Evolutionary conservation across 2,797 vertebrate genomes (phyloP).

Genomic region (Sebastes kiyomatsui): DNA sequence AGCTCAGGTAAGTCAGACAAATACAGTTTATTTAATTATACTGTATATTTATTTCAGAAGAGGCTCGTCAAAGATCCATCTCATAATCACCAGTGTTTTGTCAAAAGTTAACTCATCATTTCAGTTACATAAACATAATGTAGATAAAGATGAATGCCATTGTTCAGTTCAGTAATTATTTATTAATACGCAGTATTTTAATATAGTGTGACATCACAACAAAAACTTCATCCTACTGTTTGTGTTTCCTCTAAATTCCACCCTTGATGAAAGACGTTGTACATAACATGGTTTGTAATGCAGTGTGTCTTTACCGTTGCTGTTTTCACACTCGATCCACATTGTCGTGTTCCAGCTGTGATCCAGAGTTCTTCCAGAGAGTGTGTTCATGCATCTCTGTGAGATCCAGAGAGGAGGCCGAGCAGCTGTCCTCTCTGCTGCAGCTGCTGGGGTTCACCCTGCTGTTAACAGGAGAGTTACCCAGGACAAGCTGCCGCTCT

Average conservation of each 20-base stretch:
- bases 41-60: neutral
- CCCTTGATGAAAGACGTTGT: neutral
- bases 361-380: conserved; percentile 21
- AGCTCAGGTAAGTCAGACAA: neutral
- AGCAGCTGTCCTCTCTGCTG: conserved; percentile 43
- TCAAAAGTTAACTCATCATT: neutral
- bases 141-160: neutral
- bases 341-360: conserved; percentile 21
- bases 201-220: too few species aligned
- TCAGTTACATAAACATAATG: neutral
- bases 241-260: neutral
- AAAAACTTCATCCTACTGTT: neutral
- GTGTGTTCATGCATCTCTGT: conserved; percentile 25
- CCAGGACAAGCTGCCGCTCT: conserved; percentile 43
- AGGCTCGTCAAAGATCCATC: neutral
- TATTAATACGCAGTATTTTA: neutral
- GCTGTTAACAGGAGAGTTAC: conserved; percentile 30
- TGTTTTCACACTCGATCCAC: too few species aligned
- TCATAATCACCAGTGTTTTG: neutral
- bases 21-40: neutral
- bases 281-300: neutral
- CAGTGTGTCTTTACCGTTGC: neutral
- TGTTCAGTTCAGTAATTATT: neutral
- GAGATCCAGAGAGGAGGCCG: conserved; percentile 20
- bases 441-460: conserved; percentile 34